Conservation (phyloP, 2,888 invertebrate species). For the Monopis laevigella region DNA sequence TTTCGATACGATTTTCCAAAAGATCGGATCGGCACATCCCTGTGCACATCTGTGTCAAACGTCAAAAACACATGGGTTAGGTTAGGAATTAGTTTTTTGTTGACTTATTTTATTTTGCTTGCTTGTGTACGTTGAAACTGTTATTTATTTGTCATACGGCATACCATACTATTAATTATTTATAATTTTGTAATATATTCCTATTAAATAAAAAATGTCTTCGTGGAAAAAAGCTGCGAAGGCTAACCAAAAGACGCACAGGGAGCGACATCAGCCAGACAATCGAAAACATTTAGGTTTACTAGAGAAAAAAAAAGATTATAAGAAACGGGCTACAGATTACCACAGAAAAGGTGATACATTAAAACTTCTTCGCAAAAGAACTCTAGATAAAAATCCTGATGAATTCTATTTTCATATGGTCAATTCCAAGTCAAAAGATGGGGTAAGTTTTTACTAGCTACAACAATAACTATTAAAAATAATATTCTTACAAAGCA, state of each 20-base stretch:
- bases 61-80: too few relatives aligned
- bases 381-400: slow-evolving; percentile 92
- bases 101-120: too few relatives aligned
- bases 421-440: slow-evolving; percentile 83
- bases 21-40: too few relatives aligned
- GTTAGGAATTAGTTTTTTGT: too few relatives aligned
- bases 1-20: too few relatives aligned
- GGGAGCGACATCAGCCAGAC: slow-evolving; percentile 87
- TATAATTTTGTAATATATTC: too few relatives aligned
- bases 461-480: neutral
- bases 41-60: too few relatives aligned
- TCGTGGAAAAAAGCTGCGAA: slow-evolving; percentile 91
- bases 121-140: too few relatives aligned
- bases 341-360: slow-evolving; percentile 85
- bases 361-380: slow-evolving; percentile 80
- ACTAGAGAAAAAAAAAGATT: slow-evolving; percentile 91
- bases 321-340: slow-evolving; percentile 79
- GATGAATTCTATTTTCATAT: slow-evolving; percentile 99
- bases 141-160: too few relatives aligned
- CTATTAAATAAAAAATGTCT: slow-evolving; percentile 81
- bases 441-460: slow-evolving; percentile 57
- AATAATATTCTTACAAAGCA: neutral
- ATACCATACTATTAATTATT: too few relatives aligned
- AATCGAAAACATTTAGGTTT: slow-evolving; percentile 80
- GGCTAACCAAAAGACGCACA: slow-evolving; percentile 83